Base-by-base conservation (phyloP, 2,113 vertebrate genomes). In the Martes martes region DNA sequence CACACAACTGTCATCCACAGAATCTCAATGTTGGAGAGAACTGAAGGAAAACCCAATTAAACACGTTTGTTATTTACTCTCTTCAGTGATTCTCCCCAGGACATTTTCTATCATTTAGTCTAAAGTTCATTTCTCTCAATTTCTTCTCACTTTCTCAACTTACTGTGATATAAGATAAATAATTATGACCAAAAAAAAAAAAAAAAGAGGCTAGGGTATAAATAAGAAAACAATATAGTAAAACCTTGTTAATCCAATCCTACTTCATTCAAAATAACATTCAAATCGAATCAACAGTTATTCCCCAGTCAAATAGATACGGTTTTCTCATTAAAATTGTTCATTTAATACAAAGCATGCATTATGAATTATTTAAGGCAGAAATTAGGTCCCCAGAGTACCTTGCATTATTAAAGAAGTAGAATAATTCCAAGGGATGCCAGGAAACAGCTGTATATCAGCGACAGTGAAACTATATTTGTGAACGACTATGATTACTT, bases 251-350 rank as follows among this genome's bases (percentile, higher is more conserved):
- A 95, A 90, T 71, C 39, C 55, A 73, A 96, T 74, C 42, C 83
- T 81, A 47, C 28, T 89, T 97, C 87, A 89, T 94, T 98, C 94
- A 97, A 97, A 98, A 89, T 97, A 97, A 95, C 65, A 97, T 94
- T 96, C 85, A 96, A 96, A 98, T 96, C 26, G 7, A 98, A 98
- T 97, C 92, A 97, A 97, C 85, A 97, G 80, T 96, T 97, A 98
- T 97, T 97, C 92, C 97, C 94, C 55, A 92, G 97, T 74, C 94
- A 98, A 89, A 95, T 89, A 96, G 81, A 97, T 97, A 95, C 57
- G 88, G 84, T 96, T 98, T 93, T 95, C 97, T 96, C 95, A 98
- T 98, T 97, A 98, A 98, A 97, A 97, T 94, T 97, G 97, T 96
- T 97, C 97, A 96, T 96, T 98, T 98, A 97, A 98, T 96, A 97